These are phyloP conservation scores for Blastobasis lacticolella DNA, from an alignment of 2,888 invertebrate genomes.

Conservation along the genomic window DNA sequence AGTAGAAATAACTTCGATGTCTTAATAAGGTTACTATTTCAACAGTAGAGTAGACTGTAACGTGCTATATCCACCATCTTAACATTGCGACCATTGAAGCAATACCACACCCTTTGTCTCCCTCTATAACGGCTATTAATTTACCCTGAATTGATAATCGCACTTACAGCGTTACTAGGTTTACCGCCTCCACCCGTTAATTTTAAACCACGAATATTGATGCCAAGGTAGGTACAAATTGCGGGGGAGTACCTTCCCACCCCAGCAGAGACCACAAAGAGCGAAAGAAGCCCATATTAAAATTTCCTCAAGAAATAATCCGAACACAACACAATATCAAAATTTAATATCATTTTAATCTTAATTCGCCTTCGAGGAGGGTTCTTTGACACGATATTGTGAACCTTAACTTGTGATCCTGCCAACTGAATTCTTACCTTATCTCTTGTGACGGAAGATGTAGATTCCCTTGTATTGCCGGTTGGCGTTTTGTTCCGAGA, in stretches of 20 bases:
- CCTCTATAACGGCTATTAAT: background rate
- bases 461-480: slow-evolving; percentile 8
- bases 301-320: slow-evolving; percentile 66
- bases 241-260: slow-evolving; percentile 7
- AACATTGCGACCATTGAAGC: too few species aligned
- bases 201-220: background rate
- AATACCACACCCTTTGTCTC: too few species aligned
- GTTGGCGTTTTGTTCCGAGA: slow-evolving; percentile 19
- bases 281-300: slow-evolving; percentile 55
- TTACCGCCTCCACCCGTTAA: background rate
- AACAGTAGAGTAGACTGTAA: too few species aligned
- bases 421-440: slow-evolving; percentile 17
- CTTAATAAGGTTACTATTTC: too few species aligned
- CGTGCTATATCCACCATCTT: too few species aligned
- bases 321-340: slow-evolving; percentile 72
- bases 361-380: slow-evolving; percentile 69
- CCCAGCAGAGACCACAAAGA: slow-evolving; percentile 35
- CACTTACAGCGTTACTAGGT: background rate
- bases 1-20: too few species aligned
- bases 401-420: slow-evolving; percentile 21
- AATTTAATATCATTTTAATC: slow-evolving; percentile 75
- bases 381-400: slow-evolving; percentile 37
- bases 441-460: slow-evolving; percentile 4
- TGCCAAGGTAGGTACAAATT: slow-evolving; percentile 5
- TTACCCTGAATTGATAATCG: background rate